Base-by-base conservation (phyloP, 2,113 vertebrate genomes). In the Lophotis ruficrista region DNA sequence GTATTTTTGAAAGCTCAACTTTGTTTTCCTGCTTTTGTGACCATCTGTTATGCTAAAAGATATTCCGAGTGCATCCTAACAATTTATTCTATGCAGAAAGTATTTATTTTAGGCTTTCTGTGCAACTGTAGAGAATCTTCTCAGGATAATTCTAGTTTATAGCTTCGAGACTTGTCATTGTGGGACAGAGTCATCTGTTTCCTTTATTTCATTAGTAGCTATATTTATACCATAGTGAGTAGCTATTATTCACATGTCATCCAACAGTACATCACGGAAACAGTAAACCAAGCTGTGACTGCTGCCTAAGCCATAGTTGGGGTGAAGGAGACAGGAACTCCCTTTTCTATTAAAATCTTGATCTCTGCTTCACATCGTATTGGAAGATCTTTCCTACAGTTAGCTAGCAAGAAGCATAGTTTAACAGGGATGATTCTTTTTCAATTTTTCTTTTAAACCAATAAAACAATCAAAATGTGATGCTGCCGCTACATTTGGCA, bases 191-290 rank as follows among this genome's bases (percentile, higher is more conserved):
- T 90, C 82, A 91, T 93, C 70, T 21, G 22, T 88, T 96, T 91
- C 87, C 84, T 93, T 87, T 80, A 69, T 88, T 96, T 93, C 70
- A 65, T 65, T 83, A 87, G 81, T 27, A 69, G 33, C 56, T 91
- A 68, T 76, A 91, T 94, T 95, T 91, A 79, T 65, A 87, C 35
- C 50, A 51, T 35, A 56, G 30, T 30, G 27, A 91, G 72, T 10
- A 89, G 43, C 62, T 28, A 89, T 69, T 78, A 82, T 33, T 93
- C 57, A 57, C 53, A 38, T 2, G 1, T 76, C 83, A 91, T 71
- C 51, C 48, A 91, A 56, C 61, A 91, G 53, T 7, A 68, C 57
- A 72, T 73, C 61, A 93, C 0, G 0, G 69, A 82, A 91, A 56
- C 78, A 87, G 57, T 27, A 89, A 90, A 71, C 31, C 61, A 85